Evolutionary conservation across 2,797 vertebrate genomes (phyloP), one percentile per base, ranked within the genome.

Genomic region (Halcyon leucocephala): DNA sequence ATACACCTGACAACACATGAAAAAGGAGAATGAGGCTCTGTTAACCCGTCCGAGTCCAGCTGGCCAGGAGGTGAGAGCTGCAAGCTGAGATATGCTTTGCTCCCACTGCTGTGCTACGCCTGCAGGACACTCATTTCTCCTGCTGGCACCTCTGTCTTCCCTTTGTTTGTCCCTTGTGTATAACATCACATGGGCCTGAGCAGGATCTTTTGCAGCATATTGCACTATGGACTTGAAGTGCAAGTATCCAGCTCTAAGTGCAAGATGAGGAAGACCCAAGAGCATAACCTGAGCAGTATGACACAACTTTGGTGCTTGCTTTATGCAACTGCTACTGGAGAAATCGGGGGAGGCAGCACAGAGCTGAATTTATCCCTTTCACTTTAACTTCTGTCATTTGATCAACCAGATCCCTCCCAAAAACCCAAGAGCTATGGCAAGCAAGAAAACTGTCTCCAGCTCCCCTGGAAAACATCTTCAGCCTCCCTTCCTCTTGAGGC

Each of bases 1-100:
- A 37, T 2, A 22, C 4, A 16, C 28, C 15, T 62, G 52, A 7
- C 0, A 14, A 26, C 10, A 19, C 35, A 5, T 12, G 24, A 4
- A 26, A 46, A 25, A 35, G 51, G 21, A 69, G 37, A 76, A 33
- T 0, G 51, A 42, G 39, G 24, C 5, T 82, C 44, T 66, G 35
- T 10, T 42, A 64, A 17, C 8, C 25, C 51, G 42, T 17, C 37
- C 41, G 35, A 58, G 67, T 28, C 69, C 35, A 39, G 13, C n/a
- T 71, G 64, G 31, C 12, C 42, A 41, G 28, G 25, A 37, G 28
- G 28, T 16, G 76, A 31, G 60, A 54, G 55, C 57, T 74, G 49
- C 14, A 16, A 3, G 29, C 14, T 7, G 49, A 55, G 60, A 48
- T 41, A 4, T 9, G 20, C 87, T 51, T 33, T 15, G n/a, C 42